Base-by-base conservation (phyloP, 2,888 invertebrate genomes). In the Lepidocyrtoides sp. region DNA sequence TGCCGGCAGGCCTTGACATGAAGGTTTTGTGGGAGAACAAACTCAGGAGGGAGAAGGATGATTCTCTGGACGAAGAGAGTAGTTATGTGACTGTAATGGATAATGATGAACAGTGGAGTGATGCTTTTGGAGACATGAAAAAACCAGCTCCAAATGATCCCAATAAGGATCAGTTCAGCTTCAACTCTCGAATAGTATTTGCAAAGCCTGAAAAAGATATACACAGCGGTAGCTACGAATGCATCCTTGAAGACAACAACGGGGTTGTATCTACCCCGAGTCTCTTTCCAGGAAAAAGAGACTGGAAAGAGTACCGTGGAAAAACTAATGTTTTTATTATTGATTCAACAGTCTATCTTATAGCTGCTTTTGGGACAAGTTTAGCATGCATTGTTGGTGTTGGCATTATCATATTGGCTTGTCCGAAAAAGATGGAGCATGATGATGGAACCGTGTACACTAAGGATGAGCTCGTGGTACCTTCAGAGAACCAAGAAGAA, bases 361-460 rank as follows among this genome's bases (percentile, higher is more conserved):
- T 32, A 17, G 32, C 2, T 41, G 57, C 2, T 14, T 44, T 29
- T 17, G 91, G 26, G 10, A 44, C 77, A 0, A 23, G 32, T 7
- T 26, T 14, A 0, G 66, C 29, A 2, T 66, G 51, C 32, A 29
- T 91, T 23, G 23, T 91, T 10, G 14, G 77, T 17, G 44, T 63
- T 8, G 10, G 44, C 12, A 8, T 89, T 5, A 44, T 85, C 2
- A 84, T 84, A 23, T 20, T 69, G 4, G 10, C 69, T 1, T 85
- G 84, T 26, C 85, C 85, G 10, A 48, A 51, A 36, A 91, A 89
- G 32, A 87, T 91, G 86, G 91, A 91, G 17, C 32, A 89, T 41
- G 91, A 91, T 72, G 91, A 91, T 60, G 91, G 91, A 17, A 89
- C 88, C 0, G 54, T 36, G 32, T 91, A 91, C 82, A 84, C 79